These are phyloP conservation scores for Panzeria rudis DNA, from an alignment of 2,888 invertebrate species.

Conservation along the genomic window DNA sequence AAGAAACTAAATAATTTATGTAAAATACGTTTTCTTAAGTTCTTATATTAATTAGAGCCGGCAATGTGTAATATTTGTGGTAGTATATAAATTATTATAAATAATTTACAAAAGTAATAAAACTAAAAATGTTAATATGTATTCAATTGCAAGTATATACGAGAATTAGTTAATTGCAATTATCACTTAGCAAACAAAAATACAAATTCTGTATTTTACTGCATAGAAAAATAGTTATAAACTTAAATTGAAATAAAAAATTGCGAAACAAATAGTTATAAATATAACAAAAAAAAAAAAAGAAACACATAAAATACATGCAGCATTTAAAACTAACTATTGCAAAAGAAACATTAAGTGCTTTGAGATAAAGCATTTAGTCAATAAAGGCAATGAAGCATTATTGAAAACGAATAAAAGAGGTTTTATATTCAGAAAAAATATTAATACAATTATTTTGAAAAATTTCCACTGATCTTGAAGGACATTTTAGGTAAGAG, in stretches of 20 bases:
- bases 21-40: slow-evolving; percentile 55
- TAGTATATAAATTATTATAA: slow-evolving; percentile 61
- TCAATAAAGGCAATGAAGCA: not conserved
- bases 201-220: slow-evolving; percentile 1
- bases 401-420: not conserved
- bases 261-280: slow-evolving; percentile 37
- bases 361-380: not conserved
- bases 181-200: slow-evolving; percentile 16
- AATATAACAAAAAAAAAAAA: not conserved
- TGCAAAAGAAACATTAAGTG: not conserved
- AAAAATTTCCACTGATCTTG: not conserved
- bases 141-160: slow-evolving; percentile 77
- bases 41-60: slow-evolving; percentile 75
- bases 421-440: slow-evolving; percentile 28
- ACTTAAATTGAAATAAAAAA: slow-evolving; percentile 19
- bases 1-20: slow-evolving; percentile 41
- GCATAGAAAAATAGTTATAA: slow-evolving; percentile 30
- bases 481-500: not conserved
- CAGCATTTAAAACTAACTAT: not conserved
- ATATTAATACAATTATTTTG: not conserved
- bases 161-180: slow-evolving; percentile 42
- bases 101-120: slow-evolving; percentile 69
- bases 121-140: slow-evolving; percentile 74
- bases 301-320: not conserved
- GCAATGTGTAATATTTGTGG: slow-evolving; percentile 79